phyloP scores from a whole-genome alignment of 2,113 vertebrate species.

The Phasianus colchicus region DNA sequence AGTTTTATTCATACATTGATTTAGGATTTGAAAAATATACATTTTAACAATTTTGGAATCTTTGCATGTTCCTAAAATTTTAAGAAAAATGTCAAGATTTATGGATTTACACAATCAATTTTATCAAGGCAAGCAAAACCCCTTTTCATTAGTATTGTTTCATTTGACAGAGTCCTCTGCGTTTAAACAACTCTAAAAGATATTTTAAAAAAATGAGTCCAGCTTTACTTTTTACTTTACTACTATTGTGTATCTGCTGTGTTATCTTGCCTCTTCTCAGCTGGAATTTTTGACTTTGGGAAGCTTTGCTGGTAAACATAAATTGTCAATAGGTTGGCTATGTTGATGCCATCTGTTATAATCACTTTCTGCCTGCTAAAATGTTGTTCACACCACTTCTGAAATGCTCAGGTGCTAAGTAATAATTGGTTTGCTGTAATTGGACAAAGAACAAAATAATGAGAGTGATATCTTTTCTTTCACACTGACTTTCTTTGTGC shows the following conservation, averaged over 20 bases:
- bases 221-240: not conserved
- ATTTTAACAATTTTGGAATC: not conserved
- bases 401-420: conserved; percentile 23
- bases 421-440: conserved; percentile 4
- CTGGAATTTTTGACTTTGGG: not conserved
- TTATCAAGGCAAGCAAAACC: not conserved
- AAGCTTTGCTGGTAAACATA: not conserved
- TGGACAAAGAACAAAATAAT: not conserved
- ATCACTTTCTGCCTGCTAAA: not conserved
- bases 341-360: conserved; percentile 10
- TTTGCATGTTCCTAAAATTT: not conserved
- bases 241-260: not conserved
- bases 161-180: not conserved
- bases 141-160: not conserved
- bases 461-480: not conserved
- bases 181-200: not conserved
- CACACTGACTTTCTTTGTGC: not conserved
- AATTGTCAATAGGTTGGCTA: not conserved
- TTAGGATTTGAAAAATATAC: not conserved
- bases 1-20: not conserved
- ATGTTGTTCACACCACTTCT: not conserved
- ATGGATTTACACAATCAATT: not conserved
- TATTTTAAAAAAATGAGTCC: not conserved
- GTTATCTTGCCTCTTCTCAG: not conserved
- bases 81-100: not conserved